Base-by-base conservation (phyloP, 2,113 vertebrate genomes). In the Isichthys henryi region DNA sequence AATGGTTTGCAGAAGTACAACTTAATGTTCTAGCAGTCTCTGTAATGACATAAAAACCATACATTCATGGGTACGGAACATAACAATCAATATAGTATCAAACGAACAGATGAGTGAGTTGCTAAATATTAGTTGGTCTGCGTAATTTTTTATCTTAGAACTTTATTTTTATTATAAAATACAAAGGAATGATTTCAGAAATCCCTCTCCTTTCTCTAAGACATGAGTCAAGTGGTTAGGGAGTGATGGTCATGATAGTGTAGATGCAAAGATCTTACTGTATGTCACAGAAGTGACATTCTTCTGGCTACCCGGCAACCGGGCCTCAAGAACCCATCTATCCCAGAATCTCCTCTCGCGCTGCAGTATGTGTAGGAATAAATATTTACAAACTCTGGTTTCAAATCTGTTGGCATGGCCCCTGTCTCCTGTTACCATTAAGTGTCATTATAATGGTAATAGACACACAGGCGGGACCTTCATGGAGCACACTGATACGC, bases 401-500 rank as follows among this genome's bases (percentile, higher is more conserved):
- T 92, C 93, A 92, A 90, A 90, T 93, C 91, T 90, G 90, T 87
- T 89, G 92, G 88, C 93, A 92, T 92, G 89, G 91, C 86, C 15
- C 90, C 91, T 31, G 89, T 90, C 93, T 95, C 92, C 62, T 0
- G 23, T 96, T 95, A 92, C 94, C 91, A 91, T 93, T 91, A 90
- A 91, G 91, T 96, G 95, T 95, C 95, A 95, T 91, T 91, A 93
- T 90, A 94, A 95, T 93, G 94, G 93, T 94, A 95, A 95, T 94
- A 91, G 91, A 93, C 93, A 94, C 70, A 84, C 58, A 66, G 58
- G 58, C 10, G 91, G 93, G 90, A 58, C 92, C 94, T 94, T 92
- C 91, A 89, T 92, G 74, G 90, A 92, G 94, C 89, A 92, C 89
- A 91, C 77, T 52, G 91, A 92, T 92, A 91, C 93, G 90, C 74